Conservation (phyloP, 2,113 vertebrate genomes). For the Marmota flaviventris region DNA sequence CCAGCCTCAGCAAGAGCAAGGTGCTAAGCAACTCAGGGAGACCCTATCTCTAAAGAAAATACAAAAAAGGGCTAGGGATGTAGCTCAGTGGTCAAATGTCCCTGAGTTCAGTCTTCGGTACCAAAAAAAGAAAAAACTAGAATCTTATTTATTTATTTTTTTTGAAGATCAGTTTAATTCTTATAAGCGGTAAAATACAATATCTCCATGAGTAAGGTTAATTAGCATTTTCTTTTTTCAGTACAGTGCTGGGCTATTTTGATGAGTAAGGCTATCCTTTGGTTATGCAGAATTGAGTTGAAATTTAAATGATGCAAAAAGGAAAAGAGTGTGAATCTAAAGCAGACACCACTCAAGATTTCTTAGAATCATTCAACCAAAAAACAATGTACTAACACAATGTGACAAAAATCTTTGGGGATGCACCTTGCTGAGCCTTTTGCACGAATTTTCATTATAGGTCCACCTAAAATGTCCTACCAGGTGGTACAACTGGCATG, state of each 20-base stretch:
- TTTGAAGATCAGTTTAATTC: not conserved
- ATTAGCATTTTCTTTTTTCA: conserved; percentile 19
- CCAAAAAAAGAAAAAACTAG: too few species aligned
- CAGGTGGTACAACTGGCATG: not conserved
- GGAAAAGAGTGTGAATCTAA: not conserved
- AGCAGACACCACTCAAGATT: not conserved
- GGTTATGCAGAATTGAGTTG: not conserved
- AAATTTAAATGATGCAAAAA: not conserved
- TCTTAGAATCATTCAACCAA: not conserved
- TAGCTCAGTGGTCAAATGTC: too few species aligned
- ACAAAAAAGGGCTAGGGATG: too few species aligned
- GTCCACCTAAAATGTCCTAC: not conserved
- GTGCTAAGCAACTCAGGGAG: too few species aligned
- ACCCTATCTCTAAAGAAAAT: too few species aligned
- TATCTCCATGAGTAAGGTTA: not conserved
- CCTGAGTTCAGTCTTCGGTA: too few species aligned
- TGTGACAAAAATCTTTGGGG: not conserved
- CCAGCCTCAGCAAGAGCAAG: too few species aligned
- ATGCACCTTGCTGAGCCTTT: not conserved
- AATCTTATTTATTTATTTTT: not conserved
- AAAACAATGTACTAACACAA: not conserved
- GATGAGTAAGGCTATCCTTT: not conserved
- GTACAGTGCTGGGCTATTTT: not conserved
- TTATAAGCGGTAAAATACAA: not conserved
- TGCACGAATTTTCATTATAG: not conserved